Percentiles rank a stretch among this genome's conserved stretches.
These are phyloP conservation scores for Pelosia muscerda DNA, from an alignment of 2,888 invertebrate species.

Conservation along the genomic window DNA sequence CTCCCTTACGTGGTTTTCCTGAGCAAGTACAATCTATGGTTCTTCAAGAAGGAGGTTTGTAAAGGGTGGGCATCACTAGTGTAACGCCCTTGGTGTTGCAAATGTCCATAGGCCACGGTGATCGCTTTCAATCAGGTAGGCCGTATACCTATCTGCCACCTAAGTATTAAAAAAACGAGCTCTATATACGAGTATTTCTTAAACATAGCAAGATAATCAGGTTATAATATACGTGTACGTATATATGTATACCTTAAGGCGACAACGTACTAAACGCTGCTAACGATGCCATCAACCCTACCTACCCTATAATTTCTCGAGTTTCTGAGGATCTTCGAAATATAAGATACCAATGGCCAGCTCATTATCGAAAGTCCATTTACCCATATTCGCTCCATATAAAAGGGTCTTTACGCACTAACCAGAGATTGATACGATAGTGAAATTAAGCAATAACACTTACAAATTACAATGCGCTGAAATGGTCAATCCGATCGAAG, in stretches of 20 bases:
- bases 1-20: no score
- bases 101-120: no score
- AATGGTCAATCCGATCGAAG: slow-evolving; percentile 70
- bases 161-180: no score
- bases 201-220: no score
- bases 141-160: no score
- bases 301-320: slow-evolving; percentile 18
- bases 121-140: no score
- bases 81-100: no score
- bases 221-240: no score
- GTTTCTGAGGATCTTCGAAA: slow-evolving; percentile 1
- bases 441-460: slow-evolving; percentile 85
- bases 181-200: no score
- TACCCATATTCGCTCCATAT: slow-evolving; percentile 40
- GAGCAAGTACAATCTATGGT: no score
- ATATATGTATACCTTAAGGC: background rate
- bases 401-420: slow-evolving; percentile 45
- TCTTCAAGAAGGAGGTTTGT: no score
- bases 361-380: slow-evolving; percentile 37
- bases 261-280: background rate
- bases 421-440: slow-evolving; percentile 73
- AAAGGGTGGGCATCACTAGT: no score
- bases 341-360: slow-evolving; percentile 14
- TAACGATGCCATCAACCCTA: slow-evolving; percentile 2
- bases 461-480: slow-evolving; percentile 74